Evolutionary conservation across 2,797 vertebrate genomes (phyloP), one percentile per base, ranked within the genome.

Genomic region (Anisognathus igniventris): DNA sequence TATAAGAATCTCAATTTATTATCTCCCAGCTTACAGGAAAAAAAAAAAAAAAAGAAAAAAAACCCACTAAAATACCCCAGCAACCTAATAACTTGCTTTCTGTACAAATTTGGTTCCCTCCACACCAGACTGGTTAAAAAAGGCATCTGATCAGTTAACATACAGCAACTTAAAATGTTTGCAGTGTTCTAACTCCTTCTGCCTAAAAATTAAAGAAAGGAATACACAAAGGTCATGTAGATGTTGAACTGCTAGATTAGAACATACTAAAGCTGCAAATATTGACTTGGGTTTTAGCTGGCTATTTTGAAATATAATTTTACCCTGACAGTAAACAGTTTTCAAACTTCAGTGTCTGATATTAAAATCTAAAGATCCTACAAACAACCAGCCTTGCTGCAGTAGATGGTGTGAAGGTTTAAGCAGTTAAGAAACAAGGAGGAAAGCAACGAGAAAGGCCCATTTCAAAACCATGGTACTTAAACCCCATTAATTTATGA

Each of bases 291-390:
- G 24, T 47, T 97, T 95, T 90, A 92, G 88, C 72, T 96, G 75
- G 27, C 80, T 95, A 91, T 91, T 95, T 67, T 88, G 40, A 96
- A 83, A 77, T 77, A 86, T 56, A 92, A 86, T 74, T 85, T 96
- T 67, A 86, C 54, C 39, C 68, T 80, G 48, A 33, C 60, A 78
- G 33, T 44, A 77, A 89, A 81, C 5, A 93, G 73, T 79, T 95
- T 94, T 77, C 83, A 92, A 91, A 92, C 88, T 95, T 93, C 54
- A 88, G 42, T 50, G 45, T 62, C 35, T 76, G 91, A 67, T 77
- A 92, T 85, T 48, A 91, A 89, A 80, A 91, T 56, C 62, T 78
- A 67, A 50, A 93, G 20, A 75, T 73, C 89, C 76, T 94, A 82
- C 80, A 93, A 91, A 47, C 61, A 95, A 68, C 23, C 23, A 72